Evolutionary conservation across 2,113 vertebrate genomes (phyloP).

Genomic region (Ranitomeya imitator): DNA sequence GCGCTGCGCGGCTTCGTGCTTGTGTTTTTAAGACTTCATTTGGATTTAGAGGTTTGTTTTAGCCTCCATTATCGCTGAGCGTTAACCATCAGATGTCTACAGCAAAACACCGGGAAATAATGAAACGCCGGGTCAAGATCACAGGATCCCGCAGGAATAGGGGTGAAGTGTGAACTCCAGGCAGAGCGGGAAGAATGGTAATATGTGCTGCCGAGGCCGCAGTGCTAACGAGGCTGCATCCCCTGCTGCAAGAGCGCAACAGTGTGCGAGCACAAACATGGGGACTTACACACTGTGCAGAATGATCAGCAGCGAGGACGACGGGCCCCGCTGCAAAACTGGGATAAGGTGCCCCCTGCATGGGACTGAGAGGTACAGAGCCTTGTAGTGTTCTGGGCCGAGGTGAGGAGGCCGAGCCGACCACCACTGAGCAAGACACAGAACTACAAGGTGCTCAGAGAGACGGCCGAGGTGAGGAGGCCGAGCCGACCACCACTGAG

Average conservation of each 20-base stretch:
- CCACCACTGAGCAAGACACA: no score
- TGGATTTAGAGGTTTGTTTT: conserved; percentile 33
- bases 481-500: no score
- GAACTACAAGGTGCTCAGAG: no score
- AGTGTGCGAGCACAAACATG: neutral
- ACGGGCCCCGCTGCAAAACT: no score
- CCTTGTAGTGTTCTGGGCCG: no score
- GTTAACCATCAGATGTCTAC: conserved; percentile 50
- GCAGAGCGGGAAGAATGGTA: conserved; percentile 38
- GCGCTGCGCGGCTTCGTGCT: neutral
- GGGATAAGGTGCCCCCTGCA: no score
- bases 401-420: no score
- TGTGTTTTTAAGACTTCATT: conserved; percentile 15
- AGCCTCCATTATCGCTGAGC: conserved; percentile 39
- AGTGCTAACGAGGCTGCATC: neutral
- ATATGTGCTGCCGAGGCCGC: neutral
- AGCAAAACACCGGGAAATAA: conserved; percentile 46
- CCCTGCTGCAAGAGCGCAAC: no score
- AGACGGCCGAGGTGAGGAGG: no score
- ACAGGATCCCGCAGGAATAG: conserved; percentile 36
- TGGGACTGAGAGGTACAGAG: no score
- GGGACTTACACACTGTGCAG: neutral
- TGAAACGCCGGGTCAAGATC: conserved; percentile 55
- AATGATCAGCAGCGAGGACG: no score
- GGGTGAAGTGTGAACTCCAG: conserved; percentile 32